phyloP scores from a whole-genome alignment of 2,888 invertebrate genomes.

The Tachina grossa region DNA sequence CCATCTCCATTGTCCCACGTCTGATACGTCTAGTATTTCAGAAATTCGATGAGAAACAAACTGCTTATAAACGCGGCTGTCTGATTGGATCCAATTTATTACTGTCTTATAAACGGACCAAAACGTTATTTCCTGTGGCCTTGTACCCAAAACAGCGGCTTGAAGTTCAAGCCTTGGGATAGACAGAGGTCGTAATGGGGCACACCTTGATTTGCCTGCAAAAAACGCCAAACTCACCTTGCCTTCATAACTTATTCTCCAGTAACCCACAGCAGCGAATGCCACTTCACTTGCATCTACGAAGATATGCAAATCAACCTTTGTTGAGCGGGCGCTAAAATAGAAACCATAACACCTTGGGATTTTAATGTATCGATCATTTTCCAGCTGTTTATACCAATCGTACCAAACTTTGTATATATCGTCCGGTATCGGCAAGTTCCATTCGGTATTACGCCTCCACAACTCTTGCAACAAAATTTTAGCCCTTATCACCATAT shows the following conservation, averaged over 20 bases:
- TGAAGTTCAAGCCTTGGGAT: conserved; percentile 10
- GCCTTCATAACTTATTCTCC: neutral
- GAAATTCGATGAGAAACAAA: conserved; percentile 21
- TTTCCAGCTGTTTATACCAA: neutral
- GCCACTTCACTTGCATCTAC: conserved; percentile 32
- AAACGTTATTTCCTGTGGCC: neutral
- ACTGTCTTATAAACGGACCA: conserved; percentile 23
- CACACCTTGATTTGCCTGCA: conserved; percentile 15
- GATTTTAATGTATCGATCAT: neutral
- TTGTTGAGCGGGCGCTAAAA: neutral
- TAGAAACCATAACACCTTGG: neutral
- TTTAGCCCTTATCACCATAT: neutral
- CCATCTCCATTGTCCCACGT: conserved; percentile 2
- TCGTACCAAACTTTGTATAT: neutral
- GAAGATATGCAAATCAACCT: conserved; percentile 8
- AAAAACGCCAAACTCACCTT: neutral
- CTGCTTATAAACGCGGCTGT: conserved; percentile 8
- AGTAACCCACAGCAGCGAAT: conserved; percentile 8
- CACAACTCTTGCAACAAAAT: neutral
- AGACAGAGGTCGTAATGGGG: neutral
- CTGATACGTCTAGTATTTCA: neutral
- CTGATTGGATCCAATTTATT: conserved; percentile 24
- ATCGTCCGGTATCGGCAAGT: neutral
- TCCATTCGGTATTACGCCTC: neutral
- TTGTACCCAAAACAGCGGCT: conserved; percentile 8